Evolutionary conservation across 2,888 invertebrate species (phyloP).

Genomic region (Apamea crenata): DNA sequence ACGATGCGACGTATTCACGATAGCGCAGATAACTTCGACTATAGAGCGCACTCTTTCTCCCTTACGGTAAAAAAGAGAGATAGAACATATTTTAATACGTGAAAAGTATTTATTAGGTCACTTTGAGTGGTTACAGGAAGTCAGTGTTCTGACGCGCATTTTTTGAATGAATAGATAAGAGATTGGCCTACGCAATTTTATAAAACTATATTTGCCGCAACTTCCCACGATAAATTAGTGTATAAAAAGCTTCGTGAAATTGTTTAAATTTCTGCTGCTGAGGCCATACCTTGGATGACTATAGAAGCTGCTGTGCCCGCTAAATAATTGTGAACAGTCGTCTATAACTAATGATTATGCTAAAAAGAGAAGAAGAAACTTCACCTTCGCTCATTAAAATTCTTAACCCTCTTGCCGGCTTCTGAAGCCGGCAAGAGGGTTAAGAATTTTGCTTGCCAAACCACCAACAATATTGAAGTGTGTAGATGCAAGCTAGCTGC

Average conservation of each 20-base stretch:
- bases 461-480: not conserved
- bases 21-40: slow-evolving; percentile 25
- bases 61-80: slow-evolving; percentile 16
- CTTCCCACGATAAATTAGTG: not conserved
- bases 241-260: not conserved
- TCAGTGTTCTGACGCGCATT: slow-evolving; percentile 56
- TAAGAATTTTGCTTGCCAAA: too few species aligned
- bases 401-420: not conserved
- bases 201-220: not conserved
- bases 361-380: not conserved
- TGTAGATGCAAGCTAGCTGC: not conserved
- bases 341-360: not conserved
- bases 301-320: not conserved
- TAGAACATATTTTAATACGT: not conserved
- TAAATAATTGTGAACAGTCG: not conserved
- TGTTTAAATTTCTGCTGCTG: not conserved
- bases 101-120: slow-evolving; percentile 17
- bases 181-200: not conserved
- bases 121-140: slow-evolving; percentile 65
- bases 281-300: not conserved
- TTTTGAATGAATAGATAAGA: slow-evolving; percentile 55
- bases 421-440: too few species aligned
- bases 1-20: slow-evolving; percentile 52
- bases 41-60: slow-evolving; percentile 55
- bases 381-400: not conserved